A percentile compares a stretch with the other conserved stretches of the same genome.
Evolutionary conservation across 2,797 vertebrate species (phyloP).

Genomic region (Gymnoscopelus braueri): DNA sequence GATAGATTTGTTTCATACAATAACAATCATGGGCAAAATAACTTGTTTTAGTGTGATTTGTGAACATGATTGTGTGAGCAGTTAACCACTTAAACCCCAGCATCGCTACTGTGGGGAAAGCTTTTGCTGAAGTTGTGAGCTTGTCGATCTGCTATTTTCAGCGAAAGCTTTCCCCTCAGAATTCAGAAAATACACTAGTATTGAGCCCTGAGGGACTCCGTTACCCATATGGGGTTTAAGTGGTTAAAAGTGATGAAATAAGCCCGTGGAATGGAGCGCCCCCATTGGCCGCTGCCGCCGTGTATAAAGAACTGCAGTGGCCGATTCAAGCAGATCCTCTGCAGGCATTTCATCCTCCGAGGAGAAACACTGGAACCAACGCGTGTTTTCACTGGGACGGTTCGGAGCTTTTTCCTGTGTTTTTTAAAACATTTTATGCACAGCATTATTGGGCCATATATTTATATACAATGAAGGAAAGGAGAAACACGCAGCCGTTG

Average conservation of each 20-base stretch:
- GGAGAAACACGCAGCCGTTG: constrained; percentile 87
- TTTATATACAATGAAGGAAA: constrained; percentile 87
- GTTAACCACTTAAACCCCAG: background rate
- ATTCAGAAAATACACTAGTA: too few relatives aligned
- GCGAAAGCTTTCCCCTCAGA: too few relatives aligned
- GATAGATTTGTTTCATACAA: background rate
- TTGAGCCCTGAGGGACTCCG: too few relatives aligned
- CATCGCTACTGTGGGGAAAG: too few relatives aligned
- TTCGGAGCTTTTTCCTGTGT: constrained; percentile 14
- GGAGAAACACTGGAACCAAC: background rate
- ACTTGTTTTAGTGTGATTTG: constrained; percentile 26
- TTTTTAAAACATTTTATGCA: background rate
- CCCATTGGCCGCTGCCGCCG: constrained; percentile 73
- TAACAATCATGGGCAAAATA: constrained; percentile 15
- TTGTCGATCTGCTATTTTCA: too few relatives aligned
- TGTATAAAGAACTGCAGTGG: constrained; percentile 78
- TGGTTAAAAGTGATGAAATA: constrained; percentile 25
- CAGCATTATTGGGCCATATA: constrained; percentile 1
- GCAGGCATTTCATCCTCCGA: constrained; percentile 49
- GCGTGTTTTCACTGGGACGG: constrained; percentile 18
- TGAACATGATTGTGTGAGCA: constrained; percentile 33
- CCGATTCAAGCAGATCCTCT: constrained; percentile 77
- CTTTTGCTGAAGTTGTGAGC: too few relatives aligned
- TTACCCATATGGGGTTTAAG: too few relatives aligned
- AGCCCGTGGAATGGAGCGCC: constrained; percentile 56